These are phyloP conservation scores for Paracentrotus lividus DNA, from an alignment of 53 echinoderm and acorn worm genomes.

Conservation along the genomic window DNA sequence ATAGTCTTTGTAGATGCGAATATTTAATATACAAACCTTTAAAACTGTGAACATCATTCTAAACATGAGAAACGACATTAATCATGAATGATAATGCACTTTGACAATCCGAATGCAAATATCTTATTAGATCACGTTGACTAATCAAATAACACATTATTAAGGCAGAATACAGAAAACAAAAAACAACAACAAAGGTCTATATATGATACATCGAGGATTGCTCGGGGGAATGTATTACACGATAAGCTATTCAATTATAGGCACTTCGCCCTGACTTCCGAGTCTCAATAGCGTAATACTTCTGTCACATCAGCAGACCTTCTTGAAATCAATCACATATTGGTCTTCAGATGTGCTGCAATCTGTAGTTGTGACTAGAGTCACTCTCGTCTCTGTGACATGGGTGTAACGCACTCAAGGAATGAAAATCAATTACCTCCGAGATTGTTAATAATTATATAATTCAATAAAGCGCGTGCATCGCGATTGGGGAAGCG, in stretches of 20 bases:
- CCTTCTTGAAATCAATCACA: no score
- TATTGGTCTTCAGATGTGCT: no score
- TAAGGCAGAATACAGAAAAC: background rate
- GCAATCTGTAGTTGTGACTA: no score
- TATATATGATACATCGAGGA: background rate
- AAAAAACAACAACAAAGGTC: no score
- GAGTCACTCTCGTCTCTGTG: no score
- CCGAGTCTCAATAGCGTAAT: background rate
- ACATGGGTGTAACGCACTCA: background rate
- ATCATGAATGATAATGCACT: background rate
- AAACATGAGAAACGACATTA: background rate
- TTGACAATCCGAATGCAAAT: background rate
- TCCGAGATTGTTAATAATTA: slow-evolving; percentile 35
- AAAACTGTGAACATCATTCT: no score
- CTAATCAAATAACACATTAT: slow-evolving; percentile 15
- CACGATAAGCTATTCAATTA: background rate
- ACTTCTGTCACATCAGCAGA: no score
- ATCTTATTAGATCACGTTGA: background rate
- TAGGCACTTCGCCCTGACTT: background rate
- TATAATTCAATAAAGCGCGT: slow-evolving; percentile 36
- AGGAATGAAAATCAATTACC: slow-evolving; percentile 30
- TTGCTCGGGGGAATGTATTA: background rate
- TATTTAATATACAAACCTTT: no score
- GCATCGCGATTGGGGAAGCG: background rate
- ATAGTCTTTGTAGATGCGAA: no score